These are phyloP conservation scores for Petroica traversi DNA, from an alignment of 2,113 vertebrate genomes.

Conservation along the genomic window DNA sequence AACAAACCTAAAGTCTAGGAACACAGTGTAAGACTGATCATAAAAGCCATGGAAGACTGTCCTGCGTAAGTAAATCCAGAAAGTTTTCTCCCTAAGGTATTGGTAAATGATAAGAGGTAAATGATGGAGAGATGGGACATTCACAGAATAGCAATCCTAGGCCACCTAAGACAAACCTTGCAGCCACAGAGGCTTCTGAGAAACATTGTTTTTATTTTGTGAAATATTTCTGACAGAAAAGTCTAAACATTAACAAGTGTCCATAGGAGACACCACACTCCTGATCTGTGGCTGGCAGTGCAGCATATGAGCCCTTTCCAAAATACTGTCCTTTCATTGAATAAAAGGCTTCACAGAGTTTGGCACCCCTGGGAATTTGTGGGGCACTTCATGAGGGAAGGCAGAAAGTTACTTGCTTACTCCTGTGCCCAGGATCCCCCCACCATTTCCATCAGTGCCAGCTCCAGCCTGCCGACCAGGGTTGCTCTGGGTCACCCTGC, in stretches of 20 bases:
- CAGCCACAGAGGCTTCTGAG: not conserved
- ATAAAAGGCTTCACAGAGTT: not conserved
- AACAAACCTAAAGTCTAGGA: not conserved
- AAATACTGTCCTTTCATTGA: not conserved
- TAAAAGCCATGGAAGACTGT: not conserved
- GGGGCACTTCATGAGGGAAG: not conserved
- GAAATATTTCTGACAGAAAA: not conserved
- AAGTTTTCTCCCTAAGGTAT: not conserved
- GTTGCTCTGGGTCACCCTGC: accelerated
- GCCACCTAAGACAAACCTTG: not conserved
- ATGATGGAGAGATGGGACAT: not conserved
- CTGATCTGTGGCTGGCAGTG: not conserved
- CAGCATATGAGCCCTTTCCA: not conserved
- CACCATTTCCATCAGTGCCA: too few species aligned
- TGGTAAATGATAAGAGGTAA: not conserved
- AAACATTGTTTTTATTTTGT: not conserved
- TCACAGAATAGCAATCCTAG: not conserved
- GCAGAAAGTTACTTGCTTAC: not conserved
- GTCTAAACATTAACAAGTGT: not conserved
- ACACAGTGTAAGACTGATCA: not conserved
- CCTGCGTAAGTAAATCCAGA: not conserved
- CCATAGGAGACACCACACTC: not conserved
- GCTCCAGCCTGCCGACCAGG: not conserved
- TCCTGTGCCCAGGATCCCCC: too few species aligned
- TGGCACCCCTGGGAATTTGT: not conserved